Base-by-base conservation (phyloP, 2,113 vertebrate genomes). In the Dromiciops gliroides region DNA sequence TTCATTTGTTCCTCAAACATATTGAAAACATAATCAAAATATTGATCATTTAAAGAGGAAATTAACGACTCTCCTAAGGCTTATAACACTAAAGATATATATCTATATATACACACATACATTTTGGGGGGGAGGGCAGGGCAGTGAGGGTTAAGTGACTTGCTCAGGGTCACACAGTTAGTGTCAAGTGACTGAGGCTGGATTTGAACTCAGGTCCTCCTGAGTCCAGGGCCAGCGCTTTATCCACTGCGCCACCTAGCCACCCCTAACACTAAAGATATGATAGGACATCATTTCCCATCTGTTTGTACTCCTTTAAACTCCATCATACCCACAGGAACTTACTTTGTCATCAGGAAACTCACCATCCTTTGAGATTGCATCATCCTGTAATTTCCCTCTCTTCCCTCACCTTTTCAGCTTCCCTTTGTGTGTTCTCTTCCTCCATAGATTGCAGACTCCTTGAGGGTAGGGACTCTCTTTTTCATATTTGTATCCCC, bases 11-110 rank as follows among this genome's bases (percentile, higher is more conserved):
- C 89, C 24, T 1, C 75, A 92, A 95, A 92, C 47, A 47, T 91
- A 14, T 37, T 83, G 67, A 92, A n/a, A 47, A 67, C 51, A 44
- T 95, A 37, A 95, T 88, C 53, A 94, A 19, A 75, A 92, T 90
- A 53, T 50, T 91, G 52, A 44, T 31, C 49, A 95, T 53, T 93
- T 89, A 89, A 83, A 83, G 90, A 95, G 49, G 48, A 89, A 44
- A 90, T 90, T 25, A 89, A 90, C 8, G 24, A 50, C 90, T 95
- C 93, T 96, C 48, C 48, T 51, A 91, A 95, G 75, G 44, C 52
- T 49, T 93, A 37, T 50, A n/a, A 75, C 92, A 48, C 14, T 47
- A 51, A 90, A 51, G 48, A 3, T 37, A 67, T 37, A n/a, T n/a
- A n/a, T n/a, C n/a, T n/a, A n/a, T n/a, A n/a, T n/a, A n/a, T n/a